Evolutionary conservation across 2,888 invertebrate genomes (phyloP).

Genomic region (Margaritifera margaritifera): DNA sequence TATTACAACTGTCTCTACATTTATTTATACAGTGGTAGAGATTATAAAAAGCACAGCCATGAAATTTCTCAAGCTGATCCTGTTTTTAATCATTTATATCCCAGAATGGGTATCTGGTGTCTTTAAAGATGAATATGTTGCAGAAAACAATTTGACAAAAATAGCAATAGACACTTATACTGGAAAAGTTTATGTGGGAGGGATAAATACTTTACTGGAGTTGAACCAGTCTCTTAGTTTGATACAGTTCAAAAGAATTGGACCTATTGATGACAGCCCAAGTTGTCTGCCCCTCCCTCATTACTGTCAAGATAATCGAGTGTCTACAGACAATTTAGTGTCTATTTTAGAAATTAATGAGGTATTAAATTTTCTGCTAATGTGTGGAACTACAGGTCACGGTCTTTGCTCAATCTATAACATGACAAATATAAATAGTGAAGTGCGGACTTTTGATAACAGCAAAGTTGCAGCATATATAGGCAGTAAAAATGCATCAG

Average conservation of each 20-base stretch:
- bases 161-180: slow-evolving; percentile 12
- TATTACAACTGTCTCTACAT: too few species aligned
- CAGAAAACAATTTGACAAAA: neutral
- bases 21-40: too few species aligned
- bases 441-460: slow-evolving; percentile 5
- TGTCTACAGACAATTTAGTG: slow-evolving; percentile 32
- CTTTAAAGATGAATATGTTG: neutral
- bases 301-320: neutral
- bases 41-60: neutral
- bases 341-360: slow-evolving; percentile 40
- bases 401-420: slow-evolving; percentile 45
- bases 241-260: slow-evolving; percentile 2
- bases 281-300: neutral
- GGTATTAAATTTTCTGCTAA: slow-evolving; percentile 30
- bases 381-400: slow-evolving; percentile 45
- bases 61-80: neutral
- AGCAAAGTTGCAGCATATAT: too few species aligned
- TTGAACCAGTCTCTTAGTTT: slow-evolving; percentile 29
- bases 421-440: slow-evolving; percentile 20
- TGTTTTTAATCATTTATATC: neutral
- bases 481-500: too few species aligned
- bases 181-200: slow-evolving; percentile 43
- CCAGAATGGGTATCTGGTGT: neutral
- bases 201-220: slow-evolving; percentile 39
- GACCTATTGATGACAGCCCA: slow-evolving; percentile 15